These are phyloP conservation scores for Sipha flava DNA, from an alignment of 1,140 invertebrate genomes.

Conservation along the genomic window DNA sequence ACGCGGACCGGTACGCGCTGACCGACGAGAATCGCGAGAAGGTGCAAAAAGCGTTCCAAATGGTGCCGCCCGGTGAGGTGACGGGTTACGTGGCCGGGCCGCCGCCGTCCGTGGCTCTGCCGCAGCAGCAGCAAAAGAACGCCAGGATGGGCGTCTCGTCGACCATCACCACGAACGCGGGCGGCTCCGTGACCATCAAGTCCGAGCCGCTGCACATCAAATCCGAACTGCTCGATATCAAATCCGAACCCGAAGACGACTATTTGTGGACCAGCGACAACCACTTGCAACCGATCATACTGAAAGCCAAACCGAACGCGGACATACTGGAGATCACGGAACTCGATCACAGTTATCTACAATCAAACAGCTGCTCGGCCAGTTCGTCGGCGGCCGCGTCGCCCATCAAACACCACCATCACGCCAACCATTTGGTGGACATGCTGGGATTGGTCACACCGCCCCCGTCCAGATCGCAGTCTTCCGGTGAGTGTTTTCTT, in stretches of 20 bases:
- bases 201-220: not conserved
- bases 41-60: slow-evolving; percentile 15
- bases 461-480: slow-evolving; percentile 13
- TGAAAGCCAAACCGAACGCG: not conserved
- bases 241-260: not conserved
- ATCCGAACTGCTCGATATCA: not conserved
- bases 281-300: slow-evolving; percentile 12
- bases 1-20: slow-evolving; percentile 15
- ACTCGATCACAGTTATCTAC: slow-evolving; percentile 16
- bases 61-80: slow-evolving; percentile 18
- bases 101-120: no score
- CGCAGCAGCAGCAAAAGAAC: not conserved
- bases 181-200: not conserved
- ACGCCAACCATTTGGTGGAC: not conserved
- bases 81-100: slow-evolving; percentile 1
- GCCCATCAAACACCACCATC: not conserved
- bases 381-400: not conserved
- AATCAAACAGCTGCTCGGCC: not conserved
- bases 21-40: slow-evolving; percentile 6
- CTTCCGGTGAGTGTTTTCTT: slow-evolving; percentile 8
- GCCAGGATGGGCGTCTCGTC: not conserved
- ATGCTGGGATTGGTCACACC: slow-evolving; percentile 16
- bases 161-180: not conserved
- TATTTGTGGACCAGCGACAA: slow-evolving; percentile 14
- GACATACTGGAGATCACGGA: slow-evolving; percentile 15